Percentiles rank a stretch among this genome's conserved stretches.
phyloP scores from a whole-genome alignment of 2,797 vertebrate species.

The Florisuga fusca region DNA sequence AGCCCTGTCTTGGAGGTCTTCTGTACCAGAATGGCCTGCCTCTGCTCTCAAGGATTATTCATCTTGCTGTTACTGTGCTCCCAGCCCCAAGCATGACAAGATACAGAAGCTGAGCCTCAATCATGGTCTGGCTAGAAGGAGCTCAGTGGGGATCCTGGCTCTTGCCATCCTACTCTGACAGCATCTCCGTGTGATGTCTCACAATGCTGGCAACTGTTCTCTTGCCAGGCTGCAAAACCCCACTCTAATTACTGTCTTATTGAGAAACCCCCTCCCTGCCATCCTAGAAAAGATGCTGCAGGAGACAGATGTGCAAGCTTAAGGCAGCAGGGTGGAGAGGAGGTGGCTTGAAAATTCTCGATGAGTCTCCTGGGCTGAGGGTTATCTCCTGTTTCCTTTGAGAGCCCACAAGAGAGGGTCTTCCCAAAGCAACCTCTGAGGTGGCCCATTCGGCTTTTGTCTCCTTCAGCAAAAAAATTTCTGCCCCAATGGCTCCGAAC shows the following conservation, averaged over 20 bases:
- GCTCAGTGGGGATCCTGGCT: neutral
- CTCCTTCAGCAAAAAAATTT: conserved; percentile 85
- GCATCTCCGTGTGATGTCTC: neutral
- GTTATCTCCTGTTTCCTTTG: conserved; percentile 81
- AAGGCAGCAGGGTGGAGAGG: neutral
- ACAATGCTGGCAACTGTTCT: neutral
- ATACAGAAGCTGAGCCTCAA: neutral
- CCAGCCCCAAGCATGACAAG: neutral
- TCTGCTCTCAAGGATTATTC: neutral
- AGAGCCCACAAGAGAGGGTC: conserved; percentile 78
- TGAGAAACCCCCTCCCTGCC: neutral
- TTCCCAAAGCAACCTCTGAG: conserved; percentile 86
- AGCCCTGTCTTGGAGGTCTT: neutral
- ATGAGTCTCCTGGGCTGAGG: conserved; percentile 47
- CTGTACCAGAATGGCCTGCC: neutral
- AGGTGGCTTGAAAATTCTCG: conserved; percentile 73
- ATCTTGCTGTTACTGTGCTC: neutral
- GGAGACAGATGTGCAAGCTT: conserved; percentile 77
- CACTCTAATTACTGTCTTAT: conserved; percentile 20
- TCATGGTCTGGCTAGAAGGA: neutral
- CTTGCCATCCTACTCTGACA: neutral
- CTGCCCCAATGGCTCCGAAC: conserved; percentile 91
- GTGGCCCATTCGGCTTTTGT: conserved; percentile 86
- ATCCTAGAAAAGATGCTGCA: neutral
- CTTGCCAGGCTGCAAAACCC: conserved; percentile 33